Percentiles rank a stretch among this genome's conserved stretches.
Evolutionary conservation across 1,140 invertebrate species (phyloP).

Genomic region (Augochlora pura): DNA sequence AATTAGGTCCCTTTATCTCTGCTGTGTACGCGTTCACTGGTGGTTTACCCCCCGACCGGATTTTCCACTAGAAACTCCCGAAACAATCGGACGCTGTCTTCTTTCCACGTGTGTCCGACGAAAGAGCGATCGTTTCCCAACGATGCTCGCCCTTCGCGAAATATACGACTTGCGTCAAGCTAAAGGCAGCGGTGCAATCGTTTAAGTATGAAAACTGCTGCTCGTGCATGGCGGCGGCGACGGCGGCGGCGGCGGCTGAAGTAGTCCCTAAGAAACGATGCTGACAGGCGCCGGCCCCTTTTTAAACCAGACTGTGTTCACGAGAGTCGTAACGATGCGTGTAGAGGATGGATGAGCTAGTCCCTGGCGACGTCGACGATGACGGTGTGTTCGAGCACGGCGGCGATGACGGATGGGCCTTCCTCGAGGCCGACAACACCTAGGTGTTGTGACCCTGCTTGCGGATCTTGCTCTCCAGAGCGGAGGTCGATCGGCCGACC

Average conservation of each 20-base stretch:
- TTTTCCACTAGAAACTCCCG: too few relatives aligned
- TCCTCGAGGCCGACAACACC: slow-evolving; percentile 74
- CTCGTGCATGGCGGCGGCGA: slow-evolving; percentile 7
- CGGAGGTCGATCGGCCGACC: slow-evolving; percentile 70
- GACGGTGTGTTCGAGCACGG: slow-evolving; percentile 74
- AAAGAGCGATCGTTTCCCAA: too few relatives aligned
- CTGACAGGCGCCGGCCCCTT: not conserved
- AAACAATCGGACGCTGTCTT: too few relatives aligned
- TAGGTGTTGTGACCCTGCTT: slow-evolving; percentile 77
- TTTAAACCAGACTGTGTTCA: slow-evolving; percentile 76
- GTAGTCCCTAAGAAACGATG: not conserved
- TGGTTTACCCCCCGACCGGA: too few relatives aligned
- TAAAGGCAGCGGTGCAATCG: slow-evolving; percentile 27
- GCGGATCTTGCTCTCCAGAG: slow-evolving; percentile 71
- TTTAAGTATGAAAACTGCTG: slow-evolving; percentile 19
- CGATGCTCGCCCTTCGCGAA: not conserved
- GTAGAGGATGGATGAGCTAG: slow-evolving; percentile 76
- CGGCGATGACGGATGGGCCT: slow-evolving; percentile 68
- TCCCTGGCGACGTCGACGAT: slow-evolving; percentile 74
- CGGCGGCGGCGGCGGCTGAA: too few relatives aligned
- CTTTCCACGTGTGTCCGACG: too few relatives aligned
- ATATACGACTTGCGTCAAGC: slow-evolving; percentile 10
- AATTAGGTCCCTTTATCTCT: too few relatives aligned
- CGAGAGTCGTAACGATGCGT: slow-evolving; percentile 76
- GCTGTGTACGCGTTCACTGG: too few relatives aligned